Base-by-base conservation (phyloP, 2,888 invertebrate genomes). In the Agonopterix subpropinquella region DNA sequence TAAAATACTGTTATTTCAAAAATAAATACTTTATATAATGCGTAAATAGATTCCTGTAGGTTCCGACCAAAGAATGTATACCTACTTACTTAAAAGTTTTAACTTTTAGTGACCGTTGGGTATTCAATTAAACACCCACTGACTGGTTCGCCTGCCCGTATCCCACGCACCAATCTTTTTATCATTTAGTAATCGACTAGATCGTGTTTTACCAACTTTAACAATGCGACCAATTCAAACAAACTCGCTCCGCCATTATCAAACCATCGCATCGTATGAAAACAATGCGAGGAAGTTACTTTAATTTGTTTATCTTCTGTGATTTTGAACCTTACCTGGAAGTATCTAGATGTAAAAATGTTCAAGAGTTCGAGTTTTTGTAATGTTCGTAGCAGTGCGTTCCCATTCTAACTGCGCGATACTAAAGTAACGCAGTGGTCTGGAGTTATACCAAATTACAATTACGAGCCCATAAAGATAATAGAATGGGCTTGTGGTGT, bases 61-160 rank as follows among this genome's bases (percentile, higher is more conserved):
- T 28, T 28, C 28, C 28, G 28, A 7, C 2, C 7, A 28, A 28
- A 28, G 28, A 28, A 28, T 10, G 10, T 39, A n/a, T 39, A 39
- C 9, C 8, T n/a, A 39, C 10, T 39, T 39, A n/a, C 5, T 39
- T 39, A 8, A 39, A 36, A 47, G 47, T 41, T 53, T 54, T 45
- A 47, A 60, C 61, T 62, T 62, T 49, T 62, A 59, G 59, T 64
- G 56, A 58, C 36, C 11, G 49, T 47, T 45, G 43, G 44, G 47
- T 63, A 65, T 63, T 58, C 64, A 68, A 70, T 68, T 66, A 64
- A 65, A 47, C 73, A 55, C 77, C 78, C 64, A 78, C 79, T 50
- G 53, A 77, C 79, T 50, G 53, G 51, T 60, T 52, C 52, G 53
- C 53, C 51, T 44, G 51, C 54, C 15, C 28, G 48, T n/a, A 51